Evolutionary conservation across 2,797 vertebrate genomes (phyloP).

Genomic region (Lutjanus campechanus): DNA sequence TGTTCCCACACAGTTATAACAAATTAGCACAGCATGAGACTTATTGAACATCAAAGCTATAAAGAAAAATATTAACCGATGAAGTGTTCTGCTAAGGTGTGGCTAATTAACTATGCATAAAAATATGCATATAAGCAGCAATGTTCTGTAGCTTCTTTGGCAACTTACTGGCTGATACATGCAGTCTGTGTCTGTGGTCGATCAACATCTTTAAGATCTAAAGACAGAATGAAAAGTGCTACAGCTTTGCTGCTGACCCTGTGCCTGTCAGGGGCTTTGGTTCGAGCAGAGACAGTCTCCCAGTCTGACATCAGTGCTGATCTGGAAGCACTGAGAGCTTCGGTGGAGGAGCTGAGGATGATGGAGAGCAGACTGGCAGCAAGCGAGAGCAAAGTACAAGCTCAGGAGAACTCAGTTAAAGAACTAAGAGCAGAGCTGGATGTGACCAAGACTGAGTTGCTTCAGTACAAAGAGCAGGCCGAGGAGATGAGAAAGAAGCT

Average conservation of each 20-base stretch:
- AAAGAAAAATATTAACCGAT: not conserved
- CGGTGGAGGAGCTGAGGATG: not conserved
- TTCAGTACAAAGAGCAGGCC: not conserved
- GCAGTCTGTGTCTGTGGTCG: not conserved
- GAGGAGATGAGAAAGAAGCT: too few species aligned
- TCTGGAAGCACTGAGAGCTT: not conserved
- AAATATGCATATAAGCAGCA: not conserved
- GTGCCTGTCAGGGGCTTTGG: not conserved
- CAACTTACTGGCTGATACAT: not conserved
- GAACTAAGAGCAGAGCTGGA: slow-evolving; percentile 8
- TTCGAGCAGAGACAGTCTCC: not conserved
- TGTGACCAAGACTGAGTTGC: not conserved
- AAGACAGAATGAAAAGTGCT: slow-evolving; percentile 7
- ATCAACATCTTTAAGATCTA: not conserved
- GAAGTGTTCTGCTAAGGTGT: not conserved
- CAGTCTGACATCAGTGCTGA: not conserved
- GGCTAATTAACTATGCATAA: not conserved
- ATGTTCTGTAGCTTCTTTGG: not conserved
- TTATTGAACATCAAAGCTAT: not conserved
- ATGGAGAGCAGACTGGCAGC: slow-evolving; percentile 22
- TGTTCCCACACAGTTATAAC: not conserved
- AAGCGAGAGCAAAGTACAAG: not conserved
- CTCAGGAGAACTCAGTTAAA: not conserved
- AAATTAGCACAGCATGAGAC: not conserved
- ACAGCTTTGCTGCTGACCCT: not conserved